Conservation (phyloP, 1,140 invertebrate genomes). For the Hylaeus anthracinus region DNA sequence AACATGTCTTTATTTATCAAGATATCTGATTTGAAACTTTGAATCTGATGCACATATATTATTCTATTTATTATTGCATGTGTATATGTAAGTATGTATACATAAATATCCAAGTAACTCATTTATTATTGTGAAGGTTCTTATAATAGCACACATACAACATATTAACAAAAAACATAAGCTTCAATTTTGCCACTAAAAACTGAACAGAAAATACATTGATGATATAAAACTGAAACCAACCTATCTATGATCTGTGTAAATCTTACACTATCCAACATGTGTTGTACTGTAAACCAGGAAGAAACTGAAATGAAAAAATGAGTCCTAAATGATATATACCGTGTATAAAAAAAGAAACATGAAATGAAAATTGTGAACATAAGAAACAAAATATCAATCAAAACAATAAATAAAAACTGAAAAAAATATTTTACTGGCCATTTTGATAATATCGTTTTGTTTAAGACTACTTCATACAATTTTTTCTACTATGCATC, state of each 20-base stretch:
- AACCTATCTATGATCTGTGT: constrained; percentile 67
- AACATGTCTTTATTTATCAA: background rate
- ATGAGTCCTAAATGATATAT: constrained; percentile 52
- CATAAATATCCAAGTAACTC: constrained; percentile 32
- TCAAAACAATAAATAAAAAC: constrained; percentile 30
- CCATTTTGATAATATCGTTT: constrained; percentile 15
- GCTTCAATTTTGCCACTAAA: constrained; percentile 37
- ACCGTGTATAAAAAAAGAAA: constrained; percentile 20
- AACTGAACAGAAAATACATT: constrained; percentile 47
- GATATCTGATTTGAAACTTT: background rate
- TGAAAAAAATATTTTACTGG: constrained; percentile 19
- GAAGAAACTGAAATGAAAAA: constrained; percentile 71
- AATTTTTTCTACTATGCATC: constrained; percentile 2
- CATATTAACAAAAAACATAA: constrained; percentile 40
- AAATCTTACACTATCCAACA: constrained; percentile 66
- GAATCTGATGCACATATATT: background rate
- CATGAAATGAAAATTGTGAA: constrained; percentile 29
- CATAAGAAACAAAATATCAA: background rate
- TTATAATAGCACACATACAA: constrained; percentile 36
- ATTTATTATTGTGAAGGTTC: constrained; percentile 44
- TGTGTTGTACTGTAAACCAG: constrained; percentile 65
- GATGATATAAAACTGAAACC: constrained; percentile 61
- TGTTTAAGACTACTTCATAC: constrained; percentile 21
- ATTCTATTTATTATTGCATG: background rate
- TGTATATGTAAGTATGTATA: background rate